Conservation (phyloP, 2,888 invertebrate genomes). For the Fabriciana adippe region DNA sequence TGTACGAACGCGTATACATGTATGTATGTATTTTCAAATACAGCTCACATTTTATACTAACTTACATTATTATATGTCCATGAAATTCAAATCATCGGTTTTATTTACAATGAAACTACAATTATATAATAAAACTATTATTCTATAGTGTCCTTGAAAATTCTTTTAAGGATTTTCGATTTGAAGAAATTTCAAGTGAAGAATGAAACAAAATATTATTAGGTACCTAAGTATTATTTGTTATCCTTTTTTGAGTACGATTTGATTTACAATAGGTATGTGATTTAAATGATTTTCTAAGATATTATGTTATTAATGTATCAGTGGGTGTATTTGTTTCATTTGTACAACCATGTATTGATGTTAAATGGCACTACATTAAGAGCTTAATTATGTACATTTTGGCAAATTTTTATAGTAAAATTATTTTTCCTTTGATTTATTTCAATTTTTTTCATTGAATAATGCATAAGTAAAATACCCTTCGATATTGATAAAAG, state of each 20-base stretch:
- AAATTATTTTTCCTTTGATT: neutral
- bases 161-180: too few species aligned
- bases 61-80: slow-evolving; percentile 26
- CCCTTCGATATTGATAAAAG: neutral
- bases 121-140: too few species aligned
- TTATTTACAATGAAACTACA: too few species aligned
- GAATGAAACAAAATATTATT: too few species aligned
- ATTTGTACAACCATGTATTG: slow-evolving; percentile 9
- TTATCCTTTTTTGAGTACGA: too few species aligned
- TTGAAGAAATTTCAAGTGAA: too few species aligned
- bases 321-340: neutral
- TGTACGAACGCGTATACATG: slow-evolving; percentile 81
- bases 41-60: slow-evolving; percentile 60
- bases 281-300: too few species aligned
- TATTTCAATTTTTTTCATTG: neutral
- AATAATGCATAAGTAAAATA: neutral
- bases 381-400: slow-evolving; percentile 9
- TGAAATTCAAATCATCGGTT: neutral
- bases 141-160: too few species aligned
- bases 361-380: slow-evolving; percentile 3
- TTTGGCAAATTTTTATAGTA: slow-evolving; percentile 10
- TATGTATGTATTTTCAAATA: slow-evolving; percentile 63
- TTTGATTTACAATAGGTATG: too few species aligned
- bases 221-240: too few species aligned
- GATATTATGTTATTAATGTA: too few species aligned